A percentile compares a stretch with the other conserved stretches of the same genome.
phyloP scores from a whole-genome alignment of 1,140 invertebrate species.

The Dreissena polymorpha region DNA sequence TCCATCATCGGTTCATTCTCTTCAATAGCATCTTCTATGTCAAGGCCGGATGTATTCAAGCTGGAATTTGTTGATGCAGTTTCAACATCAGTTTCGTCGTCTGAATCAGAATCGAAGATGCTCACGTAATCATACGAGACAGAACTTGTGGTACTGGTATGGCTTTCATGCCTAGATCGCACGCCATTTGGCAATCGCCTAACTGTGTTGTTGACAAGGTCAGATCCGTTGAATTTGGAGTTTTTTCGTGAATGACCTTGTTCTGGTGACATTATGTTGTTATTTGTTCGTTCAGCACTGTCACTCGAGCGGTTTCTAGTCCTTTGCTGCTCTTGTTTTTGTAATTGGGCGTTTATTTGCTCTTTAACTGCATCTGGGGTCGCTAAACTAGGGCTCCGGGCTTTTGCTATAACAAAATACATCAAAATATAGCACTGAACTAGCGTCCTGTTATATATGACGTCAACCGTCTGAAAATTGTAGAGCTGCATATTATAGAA shows the following conservation, averaged over 20 bases:
- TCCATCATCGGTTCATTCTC: background rate
- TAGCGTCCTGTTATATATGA: background rate
- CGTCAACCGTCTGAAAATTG: background rate
- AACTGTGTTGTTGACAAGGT: background rate
- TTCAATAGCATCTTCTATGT: background rate
- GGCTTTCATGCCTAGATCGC: background rate
- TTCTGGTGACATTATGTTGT: background rate
- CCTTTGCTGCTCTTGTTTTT: background rate
- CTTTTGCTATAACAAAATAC: background rate
- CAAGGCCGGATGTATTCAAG: background rate
- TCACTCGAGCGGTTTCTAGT: background rate
- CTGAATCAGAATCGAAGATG: slow-evolving; percentile 4
- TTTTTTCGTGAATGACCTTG: background rate
- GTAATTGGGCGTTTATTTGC: background rate
- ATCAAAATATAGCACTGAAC: background rate
- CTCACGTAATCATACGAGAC: slow-evolving; percentile 7
- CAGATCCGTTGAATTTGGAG: background rate
- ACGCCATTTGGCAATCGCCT: background rate
- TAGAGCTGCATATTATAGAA: background rate
- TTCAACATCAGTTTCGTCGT: background rate
- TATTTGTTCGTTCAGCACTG: background rate
- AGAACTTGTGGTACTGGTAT: background rate
- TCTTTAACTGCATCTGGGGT: background rate
- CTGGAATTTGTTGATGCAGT: background rate
- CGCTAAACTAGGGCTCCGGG: background rate